Evolutionary conservation across 2,113 vertebrate genomes (phyloP), one percentile per base, ranked within the genome.

Genomic region (Mionectes macconnelli): DNA sequence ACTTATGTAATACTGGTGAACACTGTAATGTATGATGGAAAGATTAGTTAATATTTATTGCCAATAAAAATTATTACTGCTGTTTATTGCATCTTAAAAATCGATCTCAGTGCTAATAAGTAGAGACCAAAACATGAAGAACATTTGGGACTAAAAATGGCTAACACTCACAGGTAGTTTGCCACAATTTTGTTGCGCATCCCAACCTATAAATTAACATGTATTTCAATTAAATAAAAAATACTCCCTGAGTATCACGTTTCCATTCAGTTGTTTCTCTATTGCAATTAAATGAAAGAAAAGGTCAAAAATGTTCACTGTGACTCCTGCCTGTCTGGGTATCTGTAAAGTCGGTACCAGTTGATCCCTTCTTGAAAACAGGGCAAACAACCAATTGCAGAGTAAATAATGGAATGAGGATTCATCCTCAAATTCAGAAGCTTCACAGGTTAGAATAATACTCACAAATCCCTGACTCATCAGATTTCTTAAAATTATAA

Each of bases 91-190:
- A 49, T 56, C 56, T 59, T 44, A 12, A 11, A 76, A 75, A 50
- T 1, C 1, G 0, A 53, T 31, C 59, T 60, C 30, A 27, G 44
- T 52, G 64, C 18, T 44, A 37, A 3, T 42, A 77, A 64, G 22
- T 49, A 10, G 24, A 67, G 39, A 66, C 11, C 37, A 73, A n/a
- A 73, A 79, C 20, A 85, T 25, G 27, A 64, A 56, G 42, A 27
- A 59, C 20, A 40, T 31, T 44, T 45, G 45, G 37, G 52, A 67
- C 52, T 53, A 59, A 67, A 85, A 79, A 64, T 57, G 0, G 63
- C 31, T 37, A 50, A 50, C 10, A 47, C 9, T 4, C 15, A 40
- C 35, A 77, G 15, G 56, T 70, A 56, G 22, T 37, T 55, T 49
- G 31, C 22, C 27, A 56, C 14, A 70, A 70, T 20, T 50, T 35